Evolutionary conservation across 2,888 invertebrate genomes (phyloP), one percentile per base, ranked within the genome.

Genomic region (Gryllus longicercus): DNA sequence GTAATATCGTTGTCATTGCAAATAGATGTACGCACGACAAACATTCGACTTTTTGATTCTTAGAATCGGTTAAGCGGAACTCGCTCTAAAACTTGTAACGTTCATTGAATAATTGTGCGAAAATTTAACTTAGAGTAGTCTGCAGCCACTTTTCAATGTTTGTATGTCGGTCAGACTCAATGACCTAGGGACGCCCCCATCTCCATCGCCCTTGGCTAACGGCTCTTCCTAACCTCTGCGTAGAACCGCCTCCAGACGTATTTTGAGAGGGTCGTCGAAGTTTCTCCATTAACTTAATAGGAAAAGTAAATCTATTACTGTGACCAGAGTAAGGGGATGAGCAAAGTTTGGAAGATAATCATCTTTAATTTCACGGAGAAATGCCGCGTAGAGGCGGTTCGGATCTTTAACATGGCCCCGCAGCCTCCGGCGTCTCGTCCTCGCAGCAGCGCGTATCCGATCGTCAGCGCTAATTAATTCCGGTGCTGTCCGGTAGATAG

Each of bases 271-370:
- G 63, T 63, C 63, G 63, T 63, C 63, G 63, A 63, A 63, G 63
- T 63, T 63, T 63, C 63, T 63, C 63, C 63, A 63, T 63, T 63
- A 63, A 63, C 63, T 63, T 63, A 63, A 63, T 63, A 63, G 63
- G 63, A 63, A 63, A 63, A 63, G 63, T 63, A 63, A 63, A 63
- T 63, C 63, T 63, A 63, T 63, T 63, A 63, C 63, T 63, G 63
- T 63, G 63, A 63, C 63, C 63, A 63, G 63, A n/a, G 16, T 14
- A 63, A 14, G 63, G 63, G 63, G 63, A 63, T 63, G 63, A 63
- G 63, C 63, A 63, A 63, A 63, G 63, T 63, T 63, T 63, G 16
- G 63, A 63, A 63, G 63, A 63, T 63, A 63, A 63, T 63, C 63
- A 63, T 63, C 63, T 63, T 63, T 63, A 63, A 63, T 63, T 63